Conservation (phyloP, 1,140 invertebrate species). For the Prorops nasuta region DNA sequence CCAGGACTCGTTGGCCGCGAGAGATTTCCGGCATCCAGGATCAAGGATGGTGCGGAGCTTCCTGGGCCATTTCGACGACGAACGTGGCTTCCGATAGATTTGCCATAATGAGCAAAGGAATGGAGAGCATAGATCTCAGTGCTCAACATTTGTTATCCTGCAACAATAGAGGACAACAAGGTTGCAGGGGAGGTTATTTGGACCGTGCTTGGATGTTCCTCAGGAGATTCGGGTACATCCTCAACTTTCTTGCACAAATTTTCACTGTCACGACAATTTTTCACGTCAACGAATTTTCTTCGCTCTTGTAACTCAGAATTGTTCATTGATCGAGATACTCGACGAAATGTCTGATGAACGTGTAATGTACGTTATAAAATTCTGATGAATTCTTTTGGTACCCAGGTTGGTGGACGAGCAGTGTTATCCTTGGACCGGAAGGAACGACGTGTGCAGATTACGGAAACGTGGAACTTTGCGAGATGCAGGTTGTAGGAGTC, state of each 20-base stretch:
- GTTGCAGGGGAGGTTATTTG: constrained; percentile 83
- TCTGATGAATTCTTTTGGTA: neutral
- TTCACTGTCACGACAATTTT: no score
- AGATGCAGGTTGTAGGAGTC: constrained; percentile 56
- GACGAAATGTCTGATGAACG: no score
- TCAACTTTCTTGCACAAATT: neutral
- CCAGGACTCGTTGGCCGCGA: constrained; percentile 70
- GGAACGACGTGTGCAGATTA: constrained; percentile 61
- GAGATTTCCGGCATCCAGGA: constrained; percentile 74
- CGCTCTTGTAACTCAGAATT: no score
- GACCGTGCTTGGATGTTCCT: constrained; percentile 90
- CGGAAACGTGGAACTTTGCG: constrained; percentile 54
- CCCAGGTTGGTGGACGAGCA: constrained; percentile 73
- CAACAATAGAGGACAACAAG: constrained; percentile 71
- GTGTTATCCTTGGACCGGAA: constrained; percentile 79
- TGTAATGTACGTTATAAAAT: neutral
- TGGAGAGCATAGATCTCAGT: constrained; percentile 69
- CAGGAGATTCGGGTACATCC: constrained; percentile 73
- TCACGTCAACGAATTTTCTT: no score
- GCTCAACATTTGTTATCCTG: constrained; percentile 86
- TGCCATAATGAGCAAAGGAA: constrained; percentile 79
- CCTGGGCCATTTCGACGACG: constrained; percentile 88
- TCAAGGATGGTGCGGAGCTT: constrained; percentile 89
- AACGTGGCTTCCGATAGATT: constrained; percentile 77
- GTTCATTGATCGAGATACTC: no score